Conservation (phyloP, 2,888 invertebrate species). For the Crossocerus cetratus region DNA sequence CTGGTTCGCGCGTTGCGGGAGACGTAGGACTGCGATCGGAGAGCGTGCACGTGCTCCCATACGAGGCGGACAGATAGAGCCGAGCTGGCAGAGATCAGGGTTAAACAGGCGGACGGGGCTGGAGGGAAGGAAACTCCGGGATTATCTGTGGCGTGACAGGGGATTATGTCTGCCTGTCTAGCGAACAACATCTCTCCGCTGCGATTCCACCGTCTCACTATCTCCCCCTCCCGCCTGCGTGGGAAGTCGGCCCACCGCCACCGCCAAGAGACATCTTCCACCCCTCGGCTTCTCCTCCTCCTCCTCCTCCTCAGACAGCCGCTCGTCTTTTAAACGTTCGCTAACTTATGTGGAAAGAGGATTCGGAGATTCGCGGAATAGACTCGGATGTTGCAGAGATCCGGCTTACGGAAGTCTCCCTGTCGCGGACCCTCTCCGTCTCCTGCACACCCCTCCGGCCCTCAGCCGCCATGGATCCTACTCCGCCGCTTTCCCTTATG, state of each 20-base stretch:
- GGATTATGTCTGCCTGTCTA: conserved; percentile 53
- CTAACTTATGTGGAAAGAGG: too few relatives aligned
- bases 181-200: conserved; percentile 34
- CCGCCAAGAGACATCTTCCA: not conserved
- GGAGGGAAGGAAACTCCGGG: conserved; percentile 16
- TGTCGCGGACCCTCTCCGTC: too few relatives aligned
- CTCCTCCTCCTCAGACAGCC: too few relatives aligned
- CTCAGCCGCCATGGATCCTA: not conserved
- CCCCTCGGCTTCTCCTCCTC: too few relatives aligned
- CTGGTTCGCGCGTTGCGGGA: too few relatives aligned
- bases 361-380: too few relatives aligned
- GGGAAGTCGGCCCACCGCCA: not conserved
- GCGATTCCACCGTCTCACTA: conserved; percentile 15
- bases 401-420: not conserved
- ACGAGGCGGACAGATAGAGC: not conserved
- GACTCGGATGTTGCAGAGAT: not conserved
- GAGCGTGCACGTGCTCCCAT: conserved; percentile 4
- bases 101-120: conserved; percentile 22
- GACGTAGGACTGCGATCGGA: not conserved
- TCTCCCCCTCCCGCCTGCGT: conserved; percentile 20
- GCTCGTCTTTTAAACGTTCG: too few relatives aligned
- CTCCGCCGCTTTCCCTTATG: not conserved
- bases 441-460: too few relatives aligned
- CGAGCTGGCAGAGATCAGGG: conserved; percentile 5
- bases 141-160: conserved; percentile 51